Conservation (phyloP, 2,888 invertebrate genomes). For the Pandemis cinnamomeana region DNA sequence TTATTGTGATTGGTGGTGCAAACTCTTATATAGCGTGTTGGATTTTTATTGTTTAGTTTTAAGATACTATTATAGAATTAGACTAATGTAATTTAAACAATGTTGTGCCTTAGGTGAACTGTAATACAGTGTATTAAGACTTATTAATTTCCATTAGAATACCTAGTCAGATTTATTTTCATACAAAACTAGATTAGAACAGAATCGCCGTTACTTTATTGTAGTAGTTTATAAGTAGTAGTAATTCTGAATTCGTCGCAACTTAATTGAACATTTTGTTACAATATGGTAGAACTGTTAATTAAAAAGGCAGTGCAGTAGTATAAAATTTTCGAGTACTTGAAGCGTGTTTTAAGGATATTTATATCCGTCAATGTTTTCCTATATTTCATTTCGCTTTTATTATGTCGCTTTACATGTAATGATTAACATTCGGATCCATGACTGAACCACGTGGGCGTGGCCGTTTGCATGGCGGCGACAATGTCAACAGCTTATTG, state of each 20-base stretch:
- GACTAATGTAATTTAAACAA: slow-evolving; percentile 57
- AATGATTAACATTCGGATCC: slow-evolving; percentile 60
- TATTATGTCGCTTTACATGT: slow-evolving; percentile 78
- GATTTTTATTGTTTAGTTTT: slow-evolving; percentile 71
- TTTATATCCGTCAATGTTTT: slow-evolving; percentile 40
- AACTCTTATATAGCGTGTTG: slow-evolving; percentile 72
- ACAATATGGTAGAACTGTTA: slow-evolving; percentile 62
- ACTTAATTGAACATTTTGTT: slow-evolving; percentile 48
- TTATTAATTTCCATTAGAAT: slow-evolving; percentile 56
- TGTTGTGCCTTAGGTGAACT: slow-evolving; percentile 70
- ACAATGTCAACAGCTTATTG: slow-evolving; percentile 49
- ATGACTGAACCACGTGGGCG: slow-evolving; percentile 75
- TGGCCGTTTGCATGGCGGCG: slow-evolving; percentile 39
- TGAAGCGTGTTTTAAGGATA: slow-evolving; percentile 53
- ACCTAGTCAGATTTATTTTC: slow-evolving; percentile 51
- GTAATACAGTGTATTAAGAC: slow-evolving; percentile 42
- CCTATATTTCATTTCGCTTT: slow-evolving; percentile 69
- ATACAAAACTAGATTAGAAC: slow-evolving; percentile 63
- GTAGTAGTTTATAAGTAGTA: slow-evolving; percentile 70
- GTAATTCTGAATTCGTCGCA: slow-evolving; percentile 66
- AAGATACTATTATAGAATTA: slow-evolving; percentile 65
- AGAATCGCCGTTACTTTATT: slow-evolving; percentile 57
- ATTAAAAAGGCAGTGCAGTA: slow-evolving; percentile 60
- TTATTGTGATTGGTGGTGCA: slow-evolving; percentile 81
- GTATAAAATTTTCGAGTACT: slow-evolving; percentile 55